phyloP scores from a whole-genome alignment of 2,113 vertebrate species.

The Holacanthus passer region DNA sequence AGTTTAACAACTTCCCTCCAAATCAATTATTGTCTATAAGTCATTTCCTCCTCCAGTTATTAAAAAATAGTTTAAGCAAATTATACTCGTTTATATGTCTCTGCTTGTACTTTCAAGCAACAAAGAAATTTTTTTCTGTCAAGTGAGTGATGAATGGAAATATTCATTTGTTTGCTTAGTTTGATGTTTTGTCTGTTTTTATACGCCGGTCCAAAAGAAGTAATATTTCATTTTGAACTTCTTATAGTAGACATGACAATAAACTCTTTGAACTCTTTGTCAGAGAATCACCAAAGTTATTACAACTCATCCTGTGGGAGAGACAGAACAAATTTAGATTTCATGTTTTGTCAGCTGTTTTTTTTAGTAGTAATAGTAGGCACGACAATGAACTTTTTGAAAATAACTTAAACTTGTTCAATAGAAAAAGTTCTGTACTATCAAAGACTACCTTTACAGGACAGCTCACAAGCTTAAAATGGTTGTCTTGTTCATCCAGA shows the following conservation, averaged over 20 bases:
- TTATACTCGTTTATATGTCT: not conserved
- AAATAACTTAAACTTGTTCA: not conserved
- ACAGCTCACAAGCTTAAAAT: not conserved
- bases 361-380: not conserved
- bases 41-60: not conserved
- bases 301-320: not conserved
- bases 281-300: too few species aligned
- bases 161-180: not conserved
- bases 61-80: not conserved
- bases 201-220: not conserved
- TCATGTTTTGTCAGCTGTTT: not conserved
- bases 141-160: not conserved
- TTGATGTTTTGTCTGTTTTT: not conserved
- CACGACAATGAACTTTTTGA: not conserved
- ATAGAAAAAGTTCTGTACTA: not conserved
- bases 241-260: not conserved
- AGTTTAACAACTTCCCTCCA: not conserved
- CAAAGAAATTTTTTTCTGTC: not conserved
- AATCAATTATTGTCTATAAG: not conserved
- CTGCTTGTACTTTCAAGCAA: not conserved
- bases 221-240: not conserved
- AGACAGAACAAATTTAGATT: not conserved
- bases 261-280: not conserved
- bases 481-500: not conserved
- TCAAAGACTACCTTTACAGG: not conserved